Base-by-base conservation (phyloP, 2,888 invertebrate genomes). In the Hyalella azteca region DNA sequence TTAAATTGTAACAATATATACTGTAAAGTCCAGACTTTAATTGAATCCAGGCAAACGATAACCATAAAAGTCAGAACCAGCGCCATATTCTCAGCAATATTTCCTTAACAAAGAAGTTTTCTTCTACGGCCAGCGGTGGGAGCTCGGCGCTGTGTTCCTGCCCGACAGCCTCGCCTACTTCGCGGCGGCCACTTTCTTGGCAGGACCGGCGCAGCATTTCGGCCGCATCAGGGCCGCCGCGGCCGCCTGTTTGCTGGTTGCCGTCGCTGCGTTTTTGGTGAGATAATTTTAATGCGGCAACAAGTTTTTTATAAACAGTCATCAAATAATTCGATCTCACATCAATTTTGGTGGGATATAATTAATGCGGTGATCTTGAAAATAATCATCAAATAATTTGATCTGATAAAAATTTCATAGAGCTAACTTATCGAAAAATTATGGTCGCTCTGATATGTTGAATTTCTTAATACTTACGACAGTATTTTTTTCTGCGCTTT, bases 111-210 rank as follows among this genome's bases (percentile, higher is more conserved):
- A 54, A 22, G 22, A 26, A 54, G 9, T 45, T 22, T 26, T 29
- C 54, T n/a, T 2, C 19, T 13, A 26, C 76, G 75, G 29, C n/a
- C 87, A 91, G 89, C 91, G 90, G 86, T 93, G 93, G 93, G 92
- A 93, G 87, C 88, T 93, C 86, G 95, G 95, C 3, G 92, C 93
- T 0, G 93, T 94, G 5, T 95, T 95, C 86, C 92, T 95, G 82
- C 95, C 95, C 0, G 95, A 95, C 87, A 95, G 94, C 85, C 86
- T 95, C 45, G 95, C 95, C 0, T 95, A 95, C 87, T 90, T 95
- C 82, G 88, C 95, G 54, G 95, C 94, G 39, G 94, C 94, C 0
- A 94, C 94, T 88, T 92, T 92, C 86, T 93, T 94, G 86, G 94
- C 94, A 7, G 88, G 90, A 60, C 87, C 92, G 39, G 92, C 93